Conservation (phyloP, 2,797 vertebrate species). For the Poeciliopsis infans region DNA sequence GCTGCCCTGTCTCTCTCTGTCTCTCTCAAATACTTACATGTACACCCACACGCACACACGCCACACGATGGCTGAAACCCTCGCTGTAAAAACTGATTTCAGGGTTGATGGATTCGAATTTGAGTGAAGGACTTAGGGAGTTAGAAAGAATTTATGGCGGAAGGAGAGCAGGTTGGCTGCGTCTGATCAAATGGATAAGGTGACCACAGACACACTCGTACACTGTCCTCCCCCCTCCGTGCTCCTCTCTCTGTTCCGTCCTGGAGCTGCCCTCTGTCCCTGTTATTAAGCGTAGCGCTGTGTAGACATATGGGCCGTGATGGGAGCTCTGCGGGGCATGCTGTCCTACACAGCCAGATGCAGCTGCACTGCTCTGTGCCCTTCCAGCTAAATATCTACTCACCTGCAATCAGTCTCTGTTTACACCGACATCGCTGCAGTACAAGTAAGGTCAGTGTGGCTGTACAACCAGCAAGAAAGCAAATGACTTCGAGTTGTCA, state of each 20-base stretch:
- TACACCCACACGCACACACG: background rate
- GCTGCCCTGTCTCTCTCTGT: background rate
- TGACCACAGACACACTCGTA: background rate
- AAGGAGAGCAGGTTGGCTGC: constrained; percentile 18
- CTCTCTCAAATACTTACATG: background rate
- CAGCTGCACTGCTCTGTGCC: constrained; percentile 19
- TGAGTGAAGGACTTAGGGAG: constrained; percentile 39
- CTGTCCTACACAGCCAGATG: constrained; percentile 21
- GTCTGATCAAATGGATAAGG: constrained; percentile 60
- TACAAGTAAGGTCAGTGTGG: constrained; percentile 10
- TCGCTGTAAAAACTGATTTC: constrained; percentile 55
- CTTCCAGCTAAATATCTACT: constrained; percentile 4
- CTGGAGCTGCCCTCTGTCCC: constrained; percentile 3
- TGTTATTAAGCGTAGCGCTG: constrained; percentile 64
- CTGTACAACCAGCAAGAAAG: constrained; percentile 1
- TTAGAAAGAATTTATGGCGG: constrained; percentile 20
- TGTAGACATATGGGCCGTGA: constrained; percentile 53
- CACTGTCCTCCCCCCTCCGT: background rate
- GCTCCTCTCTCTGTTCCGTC: background rate
- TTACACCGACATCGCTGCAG: constrained; percentile 11
- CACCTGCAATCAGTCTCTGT: constrained; percentile 13
- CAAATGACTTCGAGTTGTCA: background rate
- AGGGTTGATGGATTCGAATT: constrained; percentile 64
- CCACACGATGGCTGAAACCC: background rate
- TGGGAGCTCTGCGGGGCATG: constrained; percentile 36